phyloP scores from a whole-genome alignment of 2,113 vertebrate species.

The Tychaedon coryphoeus region DNA sequence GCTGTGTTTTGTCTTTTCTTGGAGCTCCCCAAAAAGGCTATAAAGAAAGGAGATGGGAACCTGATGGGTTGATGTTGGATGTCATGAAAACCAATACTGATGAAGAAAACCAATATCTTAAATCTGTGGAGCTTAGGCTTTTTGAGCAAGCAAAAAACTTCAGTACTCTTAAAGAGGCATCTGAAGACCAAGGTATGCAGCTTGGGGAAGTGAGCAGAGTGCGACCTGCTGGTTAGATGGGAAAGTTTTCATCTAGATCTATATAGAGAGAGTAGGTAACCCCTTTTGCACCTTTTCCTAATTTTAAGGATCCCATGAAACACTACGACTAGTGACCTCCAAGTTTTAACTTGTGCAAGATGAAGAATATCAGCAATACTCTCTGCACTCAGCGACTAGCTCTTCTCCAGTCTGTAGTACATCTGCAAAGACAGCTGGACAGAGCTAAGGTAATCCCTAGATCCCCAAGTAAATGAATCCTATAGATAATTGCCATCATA shows the following conservation, averaged over 20 bases:
- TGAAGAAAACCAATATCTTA: neutral
- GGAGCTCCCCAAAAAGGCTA: neutral
- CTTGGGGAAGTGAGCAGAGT: neutral
- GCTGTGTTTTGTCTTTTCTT: neutral
- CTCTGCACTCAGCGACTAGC: neutral
- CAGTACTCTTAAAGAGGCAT: neutral
- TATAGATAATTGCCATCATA: neutral
- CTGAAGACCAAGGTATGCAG: neutral
- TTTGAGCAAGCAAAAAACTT: neutral
- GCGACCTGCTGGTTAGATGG: neutral
- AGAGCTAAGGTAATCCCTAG: neutral
- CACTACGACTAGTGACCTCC: neutral
- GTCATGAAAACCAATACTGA: neutral
- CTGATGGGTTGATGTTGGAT: neutral
- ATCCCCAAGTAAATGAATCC: neutral
- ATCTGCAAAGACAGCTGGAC: neutral
- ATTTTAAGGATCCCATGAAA: neutral
- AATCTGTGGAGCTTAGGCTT: neutral
- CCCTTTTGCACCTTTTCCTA: neutral
- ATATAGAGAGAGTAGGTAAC: rapidly evolving
- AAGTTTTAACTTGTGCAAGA: neutral
- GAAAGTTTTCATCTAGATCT: neutral
- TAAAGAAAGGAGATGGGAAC: neutral
- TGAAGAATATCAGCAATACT: neutral
- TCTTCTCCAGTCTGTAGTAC: neutral